Conservation (phyloP, 2,113 vertebrate genomes). For the Corvus hawaiiensis region DNA sequence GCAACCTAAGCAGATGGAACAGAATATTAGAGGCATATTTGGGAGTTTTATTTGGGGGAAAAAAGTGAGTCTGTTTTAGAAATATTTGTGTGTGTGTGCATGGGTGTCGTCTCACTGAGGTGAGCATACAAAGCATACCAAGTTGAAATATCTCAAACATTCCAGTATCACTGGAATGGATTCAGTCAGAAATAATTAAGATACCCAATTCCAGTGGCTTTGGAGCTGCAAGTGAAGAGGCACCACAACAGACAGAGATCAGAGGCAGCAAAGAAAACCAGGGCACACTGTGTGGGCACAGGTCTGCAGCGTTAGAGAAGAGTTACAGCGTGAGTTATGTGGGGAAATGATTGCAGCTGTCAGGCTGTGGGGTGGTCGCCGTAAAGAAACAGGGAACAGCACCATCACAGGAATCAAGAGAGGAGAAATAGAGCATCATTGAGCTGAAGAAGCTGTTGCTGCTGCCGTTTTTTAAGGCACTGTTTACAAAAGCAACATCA, state of each 20-base stretch:
- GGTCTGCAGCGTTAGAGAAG: not conserved
- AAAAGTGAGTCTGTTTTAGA: not conserved
- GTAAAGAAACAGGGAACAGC: not conserved
- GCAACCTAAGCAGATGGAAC: not conserved
- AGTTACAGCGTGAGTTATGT: not conserved
- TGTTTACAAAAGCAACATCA: not conserved
- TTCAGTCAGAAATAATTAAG: not conserved
- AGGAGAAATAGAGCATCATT: not conserved
- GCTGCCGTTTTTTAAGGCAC: not conserved
- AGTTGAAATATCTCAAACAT: not conserved
- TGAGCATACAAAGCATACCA: not conserved
- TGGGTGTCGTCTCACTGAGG: not conserved
- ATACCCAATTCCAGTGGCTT: not conserved
- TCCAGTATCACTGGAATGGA: not conserved
- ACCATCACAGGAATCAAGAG: not conserved
- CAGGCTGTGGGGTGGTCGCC: not conserved
- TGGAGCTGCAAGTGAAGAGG: not conserved
- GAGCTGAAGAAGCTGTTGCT: not conserved
- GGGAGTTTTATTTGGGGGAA: not conserved
- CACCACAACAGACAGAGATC: not conserved
- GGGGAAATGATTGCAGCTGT: conserved; percentile 8
- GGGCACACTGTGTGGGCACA: not conserved
- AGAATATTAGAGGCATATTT: not conserved
- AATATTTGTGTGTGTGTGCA: not conserved
- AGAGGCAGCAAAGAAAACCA: not conserved